Conservation (phyloP, 92 coral and sea anemone genomes). For the Siderastrea siderea region DNA sequence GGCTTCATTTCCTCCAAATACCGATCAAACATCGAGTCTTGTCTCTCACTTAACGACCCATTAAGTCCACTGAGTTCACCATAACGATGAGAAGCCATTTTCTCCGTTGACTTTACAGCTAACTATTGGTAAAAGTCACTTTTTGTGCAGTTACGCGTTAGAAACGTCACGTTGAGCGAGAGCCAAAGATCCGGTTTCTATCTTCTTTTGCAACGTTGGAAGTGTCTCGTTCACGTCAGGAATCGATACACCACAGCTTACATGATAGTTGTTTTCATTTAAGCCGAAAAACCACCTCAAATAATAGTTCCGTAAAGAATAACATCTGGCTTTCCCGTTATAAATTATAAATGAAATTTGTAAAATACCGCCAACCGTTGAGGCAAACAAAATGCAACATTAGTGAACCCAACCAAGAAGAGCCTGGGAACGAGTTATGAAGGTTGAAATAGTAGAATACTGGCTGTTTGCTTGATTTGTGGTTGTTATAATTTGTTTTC, state of each 20-base stretch:
- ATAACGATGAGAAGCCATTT: conserved; percentile 85
- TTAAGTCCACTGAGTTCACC: conserved; percentile 65
- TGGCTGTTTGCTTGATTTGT: neutral
- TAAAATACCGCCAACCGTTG: conserved; percentile 89
- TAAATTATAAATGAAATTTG: conserved; percentile 87
- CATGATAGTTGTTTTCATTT: conserved; percentile 20
- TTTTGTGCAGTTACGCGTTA: conserved; percentile 2
- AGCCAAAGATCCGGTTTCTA: neutral
- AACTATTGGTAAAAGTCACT: conserved; percentile 9
- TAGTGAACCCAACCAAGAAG: neutral
- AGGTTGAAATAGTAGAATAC: neutral
- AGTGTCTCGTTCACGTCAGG: neutral
- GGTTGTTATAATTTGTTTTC: neutral
- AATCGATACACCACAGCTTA: neutral
- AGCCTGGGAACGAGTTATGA: conserved; percentile 27
- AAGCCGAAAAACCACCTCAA: neutral
- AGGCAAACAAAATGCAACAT: conserved; percentile 24
- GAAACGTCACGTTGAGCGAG: neutral
- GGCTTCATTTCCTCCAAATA: conserved; percentile 96
- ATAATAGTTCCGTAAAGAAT: conserved; percentile 24
- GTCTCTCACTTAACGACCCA: conserved; percentile 83
- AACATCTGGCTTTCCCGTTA: conserved; percentile 64
- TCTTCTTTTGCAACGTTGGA: neutral
- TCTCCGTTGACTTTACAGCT: conserved; percentile 27
- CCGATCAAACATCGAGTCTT: conserved; percentile 90